These are phyloP conservation scores for Suricata suricatta DNA, from an alignment of 2,113 vertebrate genomes.

Conservation along the genomic window DNA sequence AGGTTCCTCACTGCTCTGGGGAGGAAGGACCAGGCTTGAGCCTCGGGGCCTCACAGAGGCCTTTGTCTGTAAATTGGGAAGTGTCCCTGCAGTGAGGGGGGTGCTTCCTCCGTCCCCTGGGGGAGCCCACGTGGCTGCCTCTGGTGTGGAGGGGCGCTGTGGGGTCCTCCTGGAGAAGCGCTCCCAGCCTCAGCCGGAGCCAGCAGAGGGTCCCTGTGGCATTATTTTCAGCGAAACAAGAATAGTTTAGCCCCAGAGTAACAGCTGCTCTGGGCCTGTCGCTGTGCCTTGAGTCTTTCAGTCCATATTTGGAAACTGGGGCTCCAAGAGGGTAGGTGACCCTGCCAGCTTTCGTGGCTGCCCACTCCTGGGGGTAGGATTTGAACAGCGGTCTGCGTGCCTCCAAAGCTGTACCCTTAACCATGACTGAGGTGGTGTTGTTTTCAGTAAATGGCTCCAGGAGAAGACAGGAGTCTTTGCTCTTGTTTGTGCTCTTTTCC, in stretches of 20 bases:
- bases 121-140: background rate
- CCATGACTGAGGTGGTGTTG: background rate
- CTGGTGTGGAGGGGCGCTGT: fast-evolving
- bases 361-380: background rate
- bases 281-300: background rate
- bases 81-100: background rate
- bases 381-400: background rate
- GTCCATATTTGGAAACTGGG: background rate
- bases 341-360: background rate
- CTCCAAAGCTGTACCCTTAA: background rate
- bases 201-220: background rate
- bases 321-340: background rate
- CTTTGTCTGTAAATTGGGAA: background rate
- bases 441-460: background rate
- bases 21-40: background rate
- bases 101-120: background rate
- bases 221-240: background rate
- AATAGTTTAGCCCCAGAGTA: no score
- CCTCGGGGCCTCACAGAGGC: background rate
- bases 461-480: background rate
- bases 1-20: background rate
- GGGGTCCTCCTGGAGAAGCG: background rate
- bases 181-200: background rate
- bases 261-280: background rate
- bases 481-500: background rate